Evolutionary conservation across 1,140 invertebrate genomes (phyloP).

Genomic region (Piezodorus guildinii): DNA sequence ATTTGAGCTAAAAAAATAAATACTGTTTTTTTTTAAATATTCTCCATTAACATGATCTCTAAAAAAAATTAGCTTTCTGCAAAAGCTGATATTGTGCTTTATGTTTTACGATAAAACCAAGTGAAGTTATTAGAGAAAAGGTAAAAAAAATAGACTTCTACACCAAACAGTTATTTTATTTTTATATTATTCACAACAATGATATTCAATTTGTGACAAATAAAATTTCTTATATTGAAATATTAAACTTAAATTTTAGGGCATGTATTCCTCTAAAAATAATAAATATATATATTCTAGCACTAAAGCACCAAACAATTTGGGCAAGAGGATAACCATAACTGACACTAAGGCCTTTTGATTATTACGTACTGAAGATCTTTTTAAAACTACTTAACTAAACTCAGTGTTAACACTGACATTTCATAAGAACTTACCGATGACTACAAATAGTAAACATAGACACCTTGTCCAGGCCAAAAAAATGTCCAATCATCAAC

Average conservation of each 20-base stretch:
- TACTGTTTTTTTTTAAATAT: too few relatives aligned
- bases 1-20: too few relatives aligned
- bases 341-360: not conserved
- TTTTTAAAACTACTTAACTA: not conserved
- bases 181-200: conserved; percentile 9
- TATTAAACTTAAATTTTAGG: conserved; percentile 12
- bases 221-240: conserved; percentile 10
- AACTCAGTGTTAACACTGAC: not conserved
- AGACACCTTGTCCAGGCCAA: not conserved
- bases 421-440: too few relatives aligned
- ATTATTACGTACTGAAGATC: conserved; percentile 2
- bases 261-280: not conserved
- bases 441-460: too few relatives aligned
- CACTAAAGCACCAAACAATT: conserved; percentile 2
- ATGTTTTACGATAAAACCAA: too few relatives aligned
- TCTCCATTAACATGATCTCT: too few relatives aligned
- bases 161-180: not conserved
- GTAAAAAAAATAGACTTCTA: not conserved
- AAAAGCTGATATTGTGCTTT: too few relatives aligned
- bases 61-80: too few relatives aligned
- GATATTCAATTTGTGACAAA: conserved; percentile 10
- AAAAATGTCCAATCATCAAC: not conserved
- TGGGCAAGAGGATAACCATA: not conserved
- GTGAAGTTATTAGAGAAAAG: not conserved
- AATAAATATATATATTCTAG: conserved; percentile 12